Conservation (phyloP, 1,140 invertebrate genomes). For the Trachymyrmex septentrionalis region DNA sequence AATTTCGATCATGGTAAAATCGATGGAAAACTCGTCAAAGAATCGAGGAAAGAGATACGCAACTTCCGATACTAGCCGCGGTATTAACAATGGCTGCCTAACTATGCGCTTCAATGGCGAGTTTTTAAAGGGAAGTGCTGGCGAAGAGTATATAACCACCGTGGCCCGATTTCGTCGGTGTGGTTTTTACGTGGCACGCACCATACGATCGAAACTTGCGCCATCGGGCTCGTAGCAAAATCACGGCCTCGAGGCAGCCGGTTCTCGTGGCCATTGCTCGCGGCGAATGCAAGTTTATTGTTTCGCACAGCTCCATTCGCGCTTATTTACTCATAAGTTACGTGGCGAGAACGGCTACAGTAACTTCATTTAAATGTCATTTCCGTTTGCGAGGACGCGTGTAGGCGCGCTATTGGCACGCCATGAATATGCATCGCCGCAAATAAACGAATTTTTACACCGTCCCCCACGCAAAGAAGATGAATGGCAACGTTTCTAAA, state of each 20-base stretch:
- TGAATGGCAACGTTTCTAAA: slow-evolving; percentile 5
- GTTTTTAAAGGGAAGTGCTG: not conserved
- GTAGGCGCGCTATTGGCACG: not conserved
- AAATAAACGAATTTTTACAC: slow-evolving; percentile 43
- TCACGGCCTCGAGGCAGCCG: not conserved
- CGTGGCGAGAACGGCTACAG: not conserved
- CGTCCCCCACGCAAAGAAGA: not conserved
- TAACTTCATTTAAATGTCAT: slow-evolving; percentile 49
- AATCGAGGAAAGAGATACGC: not conserved
- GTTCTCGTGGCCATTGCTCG: not conserved
- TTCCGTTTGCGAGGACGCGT: slow-evolving; percentile 4
- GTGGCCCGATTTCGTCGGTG: not conserved
- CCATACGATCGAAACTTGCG: slow-evolving; percentile 21
- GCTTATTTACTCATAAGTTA: slow-evolving; percentile 49
- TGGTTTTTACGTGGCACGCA: slow-evolving; percentile 7
- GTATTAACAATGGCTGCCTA: slow-evolving; percentile 20
- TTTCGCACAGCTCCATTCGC: slow-evolving; percentile 25
- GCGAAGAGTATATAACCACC: not conserved
- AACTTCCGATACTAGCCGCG: not conserved
- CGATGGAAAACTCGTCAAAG: slow-evolving; percentile 14
- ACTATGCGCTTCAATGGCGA: slow-evolving; percentile 1
- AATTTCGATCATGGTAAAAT: slow-evolving; percentile 1
- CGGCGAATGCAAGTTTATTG: slow-evolving; percentile 16
- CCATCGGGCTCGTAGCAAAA: not conserved
- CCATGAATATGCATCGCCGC: slow-evolving; percentile 24